These are phyloP conservation scores for Chionomys nivalis DNA, from an alignment of 2,113 vertebrate species.

Conservation along the genomic window DNA sequence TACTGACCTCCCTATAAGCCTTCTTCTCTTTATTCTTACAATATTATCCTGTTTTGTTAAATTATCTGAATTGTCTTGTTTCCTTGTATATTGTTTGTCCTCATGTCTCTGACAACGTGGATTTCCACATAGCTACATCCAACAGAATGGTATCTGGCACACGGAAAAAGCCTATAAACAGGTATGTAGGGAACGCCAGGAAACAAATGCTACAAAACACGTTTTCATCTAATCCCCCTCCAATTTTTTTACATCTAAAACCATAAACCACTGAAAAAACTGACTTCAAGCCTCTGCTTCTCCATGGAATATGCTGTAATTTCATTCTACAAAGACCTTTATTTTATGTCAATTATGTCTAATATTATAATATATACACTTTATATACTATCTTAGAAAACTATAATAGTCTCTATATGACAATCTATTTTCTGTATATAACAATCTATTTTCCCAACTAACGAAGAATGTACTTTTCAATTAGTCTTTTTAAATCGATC, in stretches of 20 bases:
- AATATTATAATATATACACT: neutral
- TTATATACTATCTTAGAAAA: neutral
- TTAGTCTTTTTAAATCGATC: constrained; percentile 20
- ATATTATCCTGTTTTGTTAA: neutral
- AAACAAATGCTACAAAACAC: neutral
- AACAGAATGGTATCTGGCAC: neutral
- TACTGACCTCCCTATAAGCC: neutral
- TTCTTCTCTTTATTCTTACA: neutral
- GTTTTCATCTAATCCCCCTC: neutral
- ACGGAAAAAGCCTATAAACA: neutral
- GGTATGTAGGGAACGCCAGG: neutral
- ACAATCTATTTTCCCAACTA: too few species aligned
- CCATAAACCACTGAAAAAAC: neutral
- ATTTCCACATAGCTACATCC: neutral
- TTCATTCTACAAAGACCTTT: neutral
- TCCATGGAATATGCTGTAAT: constrained; percentile 16
- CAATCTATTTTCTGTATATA: neutral
- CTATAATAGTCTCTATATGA: neutral
- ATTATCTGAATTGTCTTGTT: neutral
- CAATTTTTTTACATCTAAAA: neutral
- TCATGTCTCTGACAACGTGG: neutral
- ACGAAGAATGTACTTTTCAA: neutral
- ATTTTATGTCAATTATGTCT: constrained; percentile 5
- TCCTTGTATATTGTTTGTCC: neutral
- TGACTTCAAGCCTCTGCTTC: neutral